Conservation (phyloP, 2,888 invertebrate species). For the Xestobium rufovillosum region DNA sequence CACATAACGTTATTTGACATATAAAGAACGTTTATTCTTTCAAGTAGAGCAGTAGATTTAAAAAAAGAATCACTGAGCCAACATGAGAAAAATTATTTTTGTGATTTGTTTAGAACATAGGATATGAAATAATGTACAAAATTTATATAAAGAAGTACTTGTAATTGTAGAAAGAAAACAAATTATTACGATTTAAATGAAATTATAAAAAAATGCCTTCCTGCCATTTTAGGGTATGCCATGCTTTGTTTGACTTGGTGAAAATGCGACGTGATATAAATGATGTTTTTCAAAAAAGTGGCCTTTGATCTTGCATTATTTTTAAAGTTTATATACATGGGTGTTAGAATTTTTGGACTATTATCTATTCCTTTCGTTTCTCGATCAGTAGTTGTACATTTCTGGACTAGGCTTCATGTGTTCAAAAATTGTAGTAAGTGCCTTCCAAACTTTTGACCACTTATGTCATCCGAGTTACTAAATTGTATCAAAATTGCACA, state of each 20-base stretch:
- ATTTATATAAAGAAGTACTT: slow-evolving; percentile 43
- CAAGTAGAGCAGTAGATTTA: too few species aligned
- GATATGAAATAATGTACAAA: slow-evolving; percentile 47
- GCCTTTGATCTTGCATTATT: slow-evolving; percentile 39
- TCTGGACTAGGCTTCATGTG: slow-evolving; percentile 66
- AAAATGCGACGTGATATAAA: slow-evolving; percentile 40
- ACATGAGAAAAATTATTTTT: slow-evolving; percentile 44
- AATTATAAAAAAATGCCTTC: slow-evolving; percentile 53
- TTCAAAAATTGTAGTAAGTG: slow-evolving; percentile 76
- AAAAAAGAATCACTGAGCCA: slow-evolving; percentile 40
- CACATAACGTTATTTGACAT: too few species aligned
- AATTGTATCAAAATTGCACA: slow-evolving; percentile 40
- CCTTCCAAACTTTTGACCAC: slow-evolving; percentile 70
- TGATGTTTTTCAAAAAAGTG: slow-evolving; percentile 43
- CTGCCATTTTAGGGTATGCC: slow-evolving; percentile 57
- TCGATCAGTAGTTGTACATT: slow-evolving; percentile 32
- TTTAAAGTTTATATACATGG: slow-evolving; percentile 26
- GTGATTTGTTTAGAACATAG: slow-evolving; percentile 47
- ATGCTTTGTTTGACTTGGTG: slow-evolving; percentile 39
- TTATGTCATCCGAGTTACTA: slow-evolving; percentile 42
- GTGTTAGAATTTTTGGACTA: slow-evolving; percentile 19
- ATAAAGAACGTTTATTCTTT: slow-evolving; percentile 30
- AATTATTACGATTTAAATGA: slow-evolving; percentile 44
- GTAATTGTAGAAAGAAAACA: slow-evolving; percentile 42
- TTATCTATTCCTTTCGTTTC: slow-evolving; percentile 7